phyloP scores from a whole-genome alignment of 2,888 invertebrate genomes.

The Xiphydria camelus region DNA sequence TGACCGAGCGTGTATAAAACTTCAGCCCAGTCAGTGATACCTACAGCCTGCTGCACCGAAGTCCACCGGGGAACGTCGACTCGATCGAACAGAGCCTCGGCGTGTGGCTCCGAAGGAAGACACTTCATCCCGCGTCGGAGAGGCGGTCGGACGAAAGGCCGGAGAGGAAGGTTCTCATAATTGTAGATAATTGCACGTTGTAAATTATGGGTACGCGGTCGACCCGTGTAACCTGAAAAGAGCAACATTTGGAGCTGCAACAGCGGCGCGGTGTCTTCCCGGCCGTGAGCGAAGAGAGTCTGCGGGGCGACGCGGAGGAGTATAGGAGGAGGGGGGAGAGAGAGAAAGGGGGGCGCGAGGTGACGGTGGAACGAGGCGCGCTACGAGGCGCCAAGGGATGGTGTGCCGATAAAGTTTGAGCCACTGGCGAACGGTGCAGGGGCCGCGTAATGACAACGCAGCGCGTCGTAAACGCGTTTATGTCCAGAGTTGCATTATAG shows the following conservation, averaged over 20 bases:
- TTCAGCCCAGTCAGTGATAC: too few relatives aligned
- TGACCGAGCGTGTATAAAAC: too few relatives aligned
- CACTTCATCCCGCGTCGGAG: constrained; percentile 2
- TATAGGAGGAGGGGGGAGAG: neutral
- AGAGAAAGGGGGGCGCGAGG: constrained; percentile 3
- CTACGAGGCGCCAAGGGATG: constrained; percentile 33
- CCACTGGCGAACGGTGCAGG: constrained; percentile 53
- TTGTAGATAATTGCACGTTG: constrained; percentile 44
- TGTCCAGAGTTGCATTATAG: constrained; percentile 57
- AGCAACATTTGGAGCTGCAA: constrained; percentile 16
- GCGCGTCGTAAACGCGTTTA: constrained; percentile 58
- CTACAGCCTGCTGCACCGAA: too few relatives aligned
- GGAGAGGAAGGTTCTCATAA: constrained; percentile 36
- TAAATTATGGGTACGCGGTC: constrained; percentile 34
- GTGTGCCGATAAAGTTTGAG: constrained; percentile 55
- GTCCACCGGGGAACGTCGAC: too few relatives aligned
- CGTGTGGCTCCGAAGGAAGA: constrained; percentile 16
- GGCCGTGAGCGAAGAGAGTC: constrained; percentile 9
- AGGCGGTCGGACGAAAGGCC: neutral
- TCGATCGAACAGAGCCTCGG: too few relatives aligned
- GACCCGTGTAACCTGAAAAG: constrained; percentile 12
- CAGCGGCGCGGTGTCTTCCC: constrained; percentile 9
- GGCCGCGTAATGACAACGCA: constrained; percentile 57
- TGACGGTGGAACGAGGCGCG: constrained; percentile 11
- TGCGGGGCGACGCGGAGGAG: neutral